Base-by-base conservation (phyloP, 2,888 invertebrate genomes). In the Linnaemya tessellans region DNA sequence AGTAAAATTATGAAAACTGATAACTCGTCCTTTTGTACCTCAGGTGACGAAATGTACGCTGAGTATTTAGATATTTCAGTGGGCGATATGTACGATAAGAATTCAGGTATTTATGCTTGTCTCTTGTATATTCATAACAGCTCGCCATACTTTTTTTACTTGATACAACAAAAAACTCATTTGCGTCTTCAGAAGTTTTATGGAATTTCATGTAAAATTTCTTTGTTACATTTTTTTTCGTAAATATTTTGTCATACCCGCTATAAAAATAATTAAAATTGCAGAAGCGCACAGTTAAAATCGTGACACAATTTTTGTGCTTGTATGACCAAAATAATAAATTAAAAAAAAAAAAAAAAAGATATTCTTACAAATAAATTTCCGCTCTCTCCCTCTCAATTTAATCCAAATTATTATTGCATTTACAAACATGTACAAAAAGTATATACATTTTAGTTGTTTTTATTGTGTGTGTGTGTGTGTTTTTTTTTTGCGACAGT, bases 341-440 rank as follows among this genome's bases (percentile, higher is more conserved):
- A 18, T n/a, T 25, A 56, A 68, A 54, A 79, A 74, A 67, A 71
- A 25, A 70, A 58, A 88, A 88, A 87, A 56, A 88, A 87, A 60
- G 30, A 30, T 30, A 30, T 70, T 64, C 87, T 84, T 83, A 86
- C 86, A 88, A 86, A 84, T 75, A 20, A 22, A 43, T 75, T 75
- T 41, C 75, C 30, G 30, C 30, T 30, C 30, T 30, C 30, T 30
- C 30, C 30, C 71, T 64, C 74, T 74, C 41, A 49, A 83, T 83
- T 71, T 83, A 73, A 71, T 64, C 58, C 65, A 83, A 78, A 78
- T 80, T 60, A 60, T 80, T 70, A 74, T 56, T 88, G 87, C 87
- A 88, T 85, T 77, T 64, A 87, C 87, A 84, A 54, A 68, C 65
- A 65, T 22, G 46, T 20, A 51, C 18, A 62, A n/a, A 80, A 62